Percentiles rank a stretch among this genome's conserved stretches.
Evolutionary conservation across 2,113 vertebrate genomes (phyloP).

Genomic region (Gymnobelideus leadbeateri): DNA sequence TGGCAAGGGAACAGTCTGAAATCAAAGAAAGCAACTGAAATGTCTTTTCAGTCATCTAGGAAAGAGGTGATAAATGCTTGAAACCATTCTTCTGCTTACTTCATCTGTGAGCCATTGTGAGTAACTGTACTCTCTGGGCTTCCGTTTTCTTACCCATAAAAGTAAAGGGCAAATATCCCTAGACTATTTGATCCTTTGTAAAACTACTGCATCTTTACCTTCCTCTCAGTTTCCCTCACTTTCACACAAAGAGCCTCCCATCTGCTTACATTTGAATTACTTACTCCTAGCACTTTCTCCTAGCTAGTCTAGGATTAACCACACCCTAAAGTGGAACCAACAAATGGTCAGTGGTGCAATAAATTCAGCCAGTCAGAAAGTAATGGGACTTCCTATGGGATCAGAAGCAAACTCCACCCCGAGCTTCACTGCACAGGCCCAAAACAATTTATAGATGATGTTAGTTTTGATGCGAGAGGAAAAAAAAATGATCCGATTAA

Average conservation of each 20-base stretch:
- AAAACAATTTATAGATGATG: conserved; percentile 62
- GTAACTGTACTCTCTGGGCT: neutral
- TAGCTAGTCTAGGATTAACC: neutral
- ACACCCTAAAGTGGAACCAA: neutral
- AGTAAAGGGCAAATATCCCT: neutral
- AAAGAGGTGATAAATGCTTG: neutral
- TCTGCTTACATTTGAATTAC: neutral
- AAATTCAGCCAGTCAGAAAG: conserved; percentile 34
- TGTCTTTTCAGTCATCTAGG: neutral
- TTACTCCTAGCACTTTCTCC: neutral
- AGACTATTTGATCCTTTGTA: neutral
- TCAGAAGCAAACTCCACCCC: conserved; percentile 59
- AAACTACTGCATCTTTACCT: neutral
- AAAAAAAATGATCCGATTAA: conserved; percentile 70
- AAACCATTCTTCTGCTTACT: neutral
- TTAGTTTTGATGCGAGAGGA: conserved; percentile 65
- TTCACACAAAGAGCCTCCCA: neutral
- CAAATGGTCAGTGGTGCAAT: conserved; percentile 53
- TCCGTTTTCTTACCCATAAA: neutral
- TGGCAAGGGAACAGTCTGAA: neutral
- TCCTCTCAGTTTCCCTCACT: neutral
- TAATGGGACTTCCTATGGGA: conserved; percentile 49
- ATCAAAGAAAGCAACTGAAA: neutral
- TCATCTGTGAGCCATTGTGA: neutral
- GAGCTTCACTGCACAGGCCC: conserved; percentile 42